These are phyloP conservation scores for Chelon auratus DNA, from an alignment of 2,797 vertebrate genomes.

Conservation along the genomic window DNA sequence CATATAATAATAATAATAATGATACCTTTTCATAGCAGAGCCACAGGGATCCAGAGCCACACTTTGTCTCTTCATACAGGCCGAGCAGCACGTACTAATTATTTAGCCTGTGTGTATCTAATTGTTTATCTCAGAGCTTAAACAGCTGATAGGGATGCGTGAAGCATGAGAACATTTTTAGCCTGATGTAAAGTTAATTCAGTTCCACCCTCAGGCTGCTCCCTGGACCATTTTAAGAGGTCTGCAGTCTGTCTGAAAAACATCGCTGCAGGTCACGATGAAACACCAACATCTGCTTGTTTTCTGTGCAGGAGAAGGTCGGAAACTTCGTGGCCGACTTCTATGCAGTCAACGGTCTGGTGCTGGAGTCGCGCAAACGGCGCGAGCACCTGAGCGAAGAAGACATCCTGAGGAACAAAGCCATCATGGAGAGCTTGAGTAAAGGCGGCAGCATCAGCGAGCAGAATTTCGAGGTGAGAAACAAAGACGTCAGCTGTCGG, in stretches of 20 bases:
- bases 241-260: neutral
- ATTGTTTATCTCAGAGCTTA: neutral
- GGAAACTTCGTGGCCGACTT: constrained; percentile 97
- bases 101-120: neutral
- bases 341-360: constrained; percentile 93
- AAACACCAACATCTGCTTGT: neutral
- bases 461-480: constrained; percentile 92
- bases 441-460: constrained; percentile 94
- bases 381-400: constrained; percentile 96
- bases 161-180: neutral
- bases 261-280: neutral
- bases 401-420: constrained; percentile 96
- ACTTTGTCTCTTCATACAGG: neutral
- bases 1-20: neutral
- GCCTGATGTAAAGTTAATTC: neutral
- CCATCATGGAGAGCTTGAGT: constrained; percentile 97
- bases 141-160: neutral
- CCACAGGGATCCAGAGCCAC: too few species aligned
- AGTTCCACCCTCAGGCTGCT: constrained; percentile 3
- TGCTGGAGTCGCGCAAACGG: constrained; percentile 94
- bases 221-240: constrained; percentile 3
- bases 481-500: neutral
- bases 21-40: neutral
- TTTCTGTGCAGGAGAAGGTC: constrained; percentile 87
- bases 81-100: neutral